A percentile compares a stretch with the other conserved stretches of the same genome.
These are phyloP conservation scores for Columba livia DNA, from an alignment of 2,113 vertebrate genomes.

Conservation along the genomic window DNA sequence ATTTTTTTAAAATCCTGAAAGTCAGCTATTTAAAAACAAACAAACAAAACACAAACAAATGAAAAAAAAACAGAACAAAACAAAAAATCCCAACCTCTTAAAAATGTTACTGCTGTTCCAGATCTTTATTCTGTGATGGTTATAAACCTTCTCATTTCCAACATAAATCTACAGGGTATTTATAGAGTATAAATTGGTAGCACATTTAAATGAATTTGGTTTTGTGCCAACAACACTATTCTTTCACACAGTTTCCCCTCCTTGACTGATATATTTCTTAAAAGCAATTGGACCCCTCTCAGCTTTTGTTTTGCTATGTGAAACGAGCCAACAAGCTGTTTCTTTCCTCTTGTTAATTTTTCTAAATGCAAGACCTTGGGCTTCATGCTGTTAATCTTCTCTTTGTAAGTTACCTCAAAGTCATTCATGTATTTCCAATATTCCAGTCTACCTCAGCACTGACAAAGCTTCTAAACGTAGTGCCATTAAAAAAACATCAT, in stretches of 20 bases:
- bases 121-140: neutral
- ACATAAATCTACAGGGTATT: neutral
- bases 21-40: neutral
- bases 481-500: neutral
- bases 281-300: neutral
- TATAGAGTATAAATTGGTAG: neutral
- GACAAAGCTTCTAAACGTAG: neutral
- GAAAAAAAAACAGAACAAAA: no score
- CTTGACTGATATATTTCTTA: neutral
- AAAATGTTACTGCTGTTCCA: neutral
- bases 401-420: neutral
- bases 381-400: neutral
- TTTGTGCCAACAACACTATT: neutral
- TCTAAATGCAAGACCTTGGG: neutral
- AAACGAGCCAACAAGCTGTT: neutral
- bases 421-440: neutral
- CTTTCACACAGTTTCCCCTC: neutral
- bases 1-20: neutral
- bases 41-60: no score
- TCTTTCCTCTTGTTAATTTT: neutral
- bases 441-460: neutral
- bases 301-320: neutral
- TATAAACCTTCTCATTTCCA: neutral
- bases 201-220: neutral
- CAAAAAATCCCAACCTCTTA: fast-evolving